phyloP scores from a whole-genome alignment of 2,797 vertebrate species.

The Sebastes oblongus region DNA sequence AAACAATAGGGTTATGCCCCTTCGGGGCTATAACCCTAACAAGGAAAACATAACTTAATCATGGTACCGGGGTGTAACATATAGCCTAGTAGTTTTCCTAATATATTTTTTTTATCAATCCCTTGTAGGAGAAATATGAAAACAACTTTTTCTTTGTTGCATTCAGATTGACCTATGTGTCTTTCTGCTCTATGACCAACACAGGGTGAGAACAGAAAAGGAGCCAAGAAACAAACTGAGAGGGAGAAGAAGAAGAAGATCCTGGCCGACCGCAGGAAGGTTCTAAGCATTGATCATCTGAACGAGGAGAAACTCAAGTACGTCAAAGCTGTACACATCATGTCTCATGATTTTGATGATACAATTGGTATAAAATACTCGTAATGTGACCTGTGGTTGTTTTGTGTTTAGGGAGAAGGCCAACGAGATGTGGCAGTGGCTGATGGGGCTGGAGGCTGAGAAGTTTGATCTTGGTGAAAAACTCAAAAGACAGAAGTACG shows the following conservation, averaged over 20 bases:
- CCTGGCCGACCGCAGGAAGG: constrained; percentile 92
- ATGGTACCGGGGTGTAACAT: background rate
- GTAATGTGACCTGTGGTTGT: background rate
- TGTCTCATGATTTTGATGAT: background rate
- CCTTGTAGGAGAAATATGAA: background rate
- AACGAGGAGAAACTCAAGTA: constrained; percentile 86
- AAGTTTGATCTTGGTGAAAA: constrained; percentile 85
- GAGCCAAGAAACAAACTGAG: constrained; percentile 97
- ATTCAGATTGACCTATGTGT: background rate
- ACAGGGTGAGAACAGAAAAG: constrained; percentile 77
- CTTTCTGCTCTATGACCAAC: background rate
- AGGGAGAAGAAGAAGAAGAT: constrained; percentile 99
- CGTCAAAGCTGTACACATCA: background rate
- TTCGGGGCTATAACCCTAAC: too few relatives aligned
- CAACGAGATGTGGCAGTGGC: constrained; percentile 81
- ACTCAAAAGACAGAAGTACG: constrained; percentile 86
- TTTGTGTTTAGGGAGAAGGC: constrained; percentile 81
- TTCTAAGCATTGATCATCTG: constrained; percentile 85
- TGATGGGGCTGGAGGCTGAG: constrained; percentile 84
- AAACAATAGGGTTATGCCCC: too few relatives aligned
- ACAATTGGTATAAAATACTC: background rate
- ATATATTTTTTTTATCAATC: background rate
- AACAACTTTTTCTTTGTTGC: background rate
- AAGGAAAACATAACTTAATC: too few relatives aligned
- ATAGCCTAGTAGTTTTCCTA: background rate